These are phyloP conservation scores for Imbricaverruca yamaguchii DNA, from an alignment of 2,888 invertebrate species.

Conservation along the genomic window DNA sequence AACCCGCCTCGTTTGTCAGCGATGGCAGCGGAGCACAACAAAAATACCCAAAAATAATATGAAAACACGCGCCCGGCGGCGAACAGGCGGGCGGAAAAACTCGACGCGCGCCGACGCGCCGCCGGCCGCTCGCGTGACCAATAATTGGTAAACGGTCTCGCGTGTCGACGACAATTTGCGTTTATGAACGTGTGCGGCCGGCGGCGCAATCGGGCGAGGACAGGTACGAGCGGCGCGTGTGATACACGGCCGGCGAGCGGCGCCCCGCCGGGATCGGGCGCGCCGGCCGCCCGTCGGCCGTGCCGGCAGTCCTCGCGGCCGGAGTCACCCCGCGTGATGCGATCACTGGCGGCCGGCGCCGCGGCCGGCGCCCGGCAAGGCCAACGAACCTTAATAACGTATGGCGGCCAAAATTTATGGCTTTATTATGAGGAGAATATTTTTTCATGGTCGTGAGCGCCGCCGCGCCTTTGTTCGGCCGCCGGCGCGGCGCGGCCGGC, in stretches of 20 bases:
- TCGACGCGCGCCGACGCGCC: background rate
- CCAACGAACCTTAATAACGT: background rate
- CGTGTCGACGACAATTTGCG: constrained; percentile 9
- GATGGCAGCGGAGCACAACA: background rate
- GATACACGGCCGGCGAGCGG: background rate
- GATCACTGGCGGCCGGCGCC: background rate
- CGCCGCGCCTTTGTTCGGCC: background rate
- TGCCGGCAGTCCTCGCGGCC: too few relatives aligned
- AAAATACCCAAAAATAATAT: constrained; percentile 12
- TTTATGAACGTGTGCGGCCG: background rate
- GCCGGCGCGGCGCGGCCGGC: background rate
- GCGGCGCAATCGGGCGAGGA: background rate
- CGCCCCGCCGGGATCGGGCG: background rate
- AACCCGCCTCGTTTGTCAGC: background rate
- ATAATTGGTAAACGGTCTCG: constrained; percentile 20
- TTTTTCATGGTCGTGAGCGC: background rate
- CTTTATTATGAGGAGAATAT: constrained; percentile 21
- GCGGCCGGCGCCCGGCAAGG: background rate
- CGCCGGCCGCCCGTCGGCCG: background rate
- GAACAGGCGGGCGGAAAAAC: background rate
- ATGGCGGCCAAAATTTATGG: background rate
- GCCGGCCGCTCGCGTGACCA: background rate
- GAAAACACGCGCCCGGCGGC: background rate
- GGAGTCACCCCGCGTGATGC: background rate
- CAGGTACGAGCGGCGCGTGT: background rate